Evolutionary conservation across 2,113 vertebrate species (phyloP).

Genomic region (Oncorhynchus nerka): DNA sequence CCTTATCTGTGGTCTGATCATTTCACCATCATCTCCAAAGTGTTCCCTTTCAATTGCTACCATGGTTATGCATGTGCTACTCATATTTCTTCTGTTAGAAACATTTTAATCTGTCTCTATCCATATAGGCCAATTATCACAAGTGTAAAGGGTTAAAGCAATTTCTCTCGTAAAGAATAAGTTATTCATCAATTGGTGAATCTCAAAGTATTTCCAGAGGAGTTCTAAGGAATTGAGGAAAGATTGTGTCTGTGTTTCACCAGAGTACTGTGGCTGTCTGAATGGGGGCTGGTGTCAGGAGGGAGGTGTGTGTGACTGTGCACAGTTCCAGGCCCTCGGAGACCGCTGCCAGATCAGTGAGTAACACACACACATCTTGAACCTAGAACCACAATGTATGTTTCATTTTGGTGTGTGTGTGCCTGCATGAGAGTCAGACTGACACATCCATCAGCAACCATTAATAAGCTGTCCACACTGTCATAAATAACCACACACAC

Average conservation of each 20-base stretch:
- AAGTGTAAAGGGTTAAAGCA: too few relatives aligned
- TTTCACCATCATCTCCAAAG: too few relatives aligned
- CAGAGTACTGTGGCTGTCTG: conserved; percentile 85
- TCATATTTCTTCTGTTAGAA: too few relatives aligned
- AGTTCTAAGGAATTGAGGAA: too few relatives aligned
- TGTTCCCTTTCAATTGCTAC: too few relatives aligned
- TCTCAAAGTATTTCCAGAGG: too few relatives aligned
- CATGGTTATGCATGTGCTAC: too few relatives aligned
- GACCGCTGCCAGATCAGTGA: conserved; percentile 96
- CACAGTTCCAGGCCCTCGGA: conserved; percentile 93
- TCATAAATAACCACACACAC: conserved; percentile 39
- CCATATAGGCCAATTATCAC: too few relatives aligned
- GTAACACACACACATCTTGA: conserved; percentile 50
- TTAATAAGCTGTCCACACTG: conserved; percentile 45
- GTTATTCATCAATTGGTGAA: too few relatives aligned
- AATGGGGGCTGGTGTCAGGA: conserved; percentile 95
- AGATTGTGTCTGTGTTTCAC: conserved; percentile 23
- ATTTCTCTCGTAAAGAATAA: too few relatives aligned
- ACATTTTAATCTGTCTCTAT: too few relatives aligned
- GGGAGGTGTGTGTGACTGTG: conserved; percentile 89
- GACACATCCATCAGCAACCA: conserved; percentile 50
- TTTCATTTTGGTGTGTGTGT: conserved; percentile 7
- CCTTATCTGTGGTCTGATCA: too few relatives aligned
- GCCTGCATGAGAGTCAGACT: neutral
- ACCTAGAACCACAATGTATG: conserved; percentile 13